Percentiles rank a stretch among this genome's conserved stretches.
Conservation (phyloP, 2,888 invertebrate genomes). For the Nysson spinosus region DNA sequence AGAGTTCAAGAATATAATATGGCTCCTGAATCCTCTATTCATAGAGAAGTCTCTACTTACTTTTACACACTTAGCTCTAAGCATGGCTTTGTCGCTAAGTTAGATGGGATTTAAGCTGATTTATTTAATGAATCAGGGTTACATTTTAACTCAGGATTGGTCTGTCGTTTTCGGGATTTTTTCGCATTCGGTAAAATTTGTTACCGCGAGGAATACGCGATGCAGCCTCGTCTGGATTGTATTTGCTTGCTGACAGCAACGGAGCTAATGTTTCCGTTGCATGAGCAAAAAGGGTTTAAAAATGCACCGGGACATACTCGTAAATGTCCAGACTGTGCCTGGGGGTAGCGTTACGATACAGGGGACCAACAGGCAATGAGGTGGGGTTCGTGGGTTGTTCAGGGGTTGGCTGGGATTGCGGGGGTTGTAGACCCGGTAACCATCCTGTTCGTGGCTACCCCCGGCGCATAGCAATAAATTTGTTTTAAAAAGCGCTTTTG, state of each 20-base stretch:
- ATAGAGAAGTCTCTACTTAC: no score
- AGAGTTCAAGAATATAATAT: no score
- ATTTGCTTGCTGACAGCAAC: slow-evolving; percentile 25
- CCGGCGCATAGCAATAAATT: slow-evolving; percentile 65
- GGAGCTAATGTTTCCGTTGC: slow-evolving; percentile 44
- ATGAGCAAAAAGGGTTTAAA: slow-evolving; percentile 48
- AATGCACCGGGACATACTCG: slow-evolving; percentile 57
- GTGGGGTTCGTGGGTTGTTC: slow-evolving; percentile 11
- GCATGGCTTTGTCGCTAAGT: no score
- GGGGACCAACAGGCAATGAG: slow-evolving; percentile 18
- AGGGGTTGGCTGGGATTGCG: slow-evolving; percentile 25
- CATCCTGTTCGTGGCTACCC: slow-evolving; percentile 60
- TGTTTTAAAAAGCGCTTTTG: slow-evolving; percentile 70
- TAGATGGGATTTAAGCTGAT: no score
- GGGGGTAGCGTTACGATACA: slow-evolving; percentile 34
- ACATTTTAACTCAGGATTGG: no score
- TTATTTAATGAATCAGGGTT: no score
- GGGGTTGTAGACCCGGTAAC: slow-evolving; percentile 37
- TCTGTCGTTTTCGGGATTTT: slow-evolving; percentile 28
- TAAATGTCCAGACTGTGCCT: slow-evolving; percentile 55
- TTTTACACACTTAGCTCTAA: no score
- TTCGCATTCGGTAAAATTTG: slow-evolving; percentile 28
- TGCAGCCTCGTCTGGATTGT: slow-evolving; percentile 44
- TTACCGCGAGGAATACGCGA: slow-evolving; percentile 30
- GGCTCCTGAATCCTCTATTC: no score